phyloP scores from a whole-genome alignment of 2,888 invertebrate species.

The Allygus modestus region DNA sequence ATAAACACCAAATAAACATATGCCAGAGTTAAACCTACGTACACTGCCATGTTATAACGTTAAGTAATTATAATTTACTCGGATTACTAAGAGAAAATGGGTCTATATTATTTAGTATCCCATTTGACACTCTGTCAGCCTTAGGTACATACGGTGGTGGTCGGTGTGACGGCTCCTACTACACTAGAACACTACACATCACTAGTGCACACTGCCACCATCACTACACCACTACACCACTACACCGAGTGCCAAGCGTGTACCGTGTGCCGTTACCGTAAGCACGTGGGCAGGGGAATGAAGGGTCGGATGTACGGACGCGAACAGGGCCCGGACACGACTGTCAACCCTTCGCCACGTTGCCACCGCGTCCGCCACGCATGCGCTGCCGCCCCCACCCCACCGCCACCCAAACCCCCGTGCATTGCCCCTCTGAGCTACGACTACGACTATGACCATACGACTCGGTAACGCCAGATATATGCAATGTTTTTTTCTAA shows the following conservation, averaged over 20 bases:
- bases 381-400: neutral
- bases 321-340: slow-evolving; percentile 57
- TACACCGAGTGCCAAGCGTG: slow-evolving; percentile 29
- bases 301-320: slow-evolving; percentile 45
- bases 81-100: slow-evolving; percentile 26
- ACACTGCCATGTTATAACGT: neutral
- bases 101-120: slow-evolving; percentile 26
- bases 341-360: slow-evolving; percentile 21
- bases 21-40: slow-evolving; percentile 14
- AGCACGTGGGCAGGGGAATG: slow-evolving; percentile 40
- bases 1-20: neutral
- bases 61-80: neutral
- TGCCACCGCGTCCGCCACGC: neutral
- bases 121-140: slow-evolving; percentile 9
- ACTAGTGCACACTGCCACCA: slow-evolving; percentile 29
- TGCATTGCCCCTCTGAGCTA: neutral
- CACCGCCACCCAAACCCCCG: neutral
- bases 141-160: slow-evolving; percentile 1
- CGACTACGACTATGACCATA: neutral
- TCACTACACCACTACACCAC: slow-evolving; percentile 28
- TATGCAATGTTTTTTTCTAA: too few species aligned
- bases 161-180: neutral
- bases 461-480: too few species aligned
- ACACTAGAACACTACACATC: slow-evolving; percentile 32
- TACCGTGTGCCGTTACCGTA: slow-evolving; percentile 30